Conservation (phyloP, 2,113 vertebrate genomes). For the Erythrocercus mccallii region DNA sequence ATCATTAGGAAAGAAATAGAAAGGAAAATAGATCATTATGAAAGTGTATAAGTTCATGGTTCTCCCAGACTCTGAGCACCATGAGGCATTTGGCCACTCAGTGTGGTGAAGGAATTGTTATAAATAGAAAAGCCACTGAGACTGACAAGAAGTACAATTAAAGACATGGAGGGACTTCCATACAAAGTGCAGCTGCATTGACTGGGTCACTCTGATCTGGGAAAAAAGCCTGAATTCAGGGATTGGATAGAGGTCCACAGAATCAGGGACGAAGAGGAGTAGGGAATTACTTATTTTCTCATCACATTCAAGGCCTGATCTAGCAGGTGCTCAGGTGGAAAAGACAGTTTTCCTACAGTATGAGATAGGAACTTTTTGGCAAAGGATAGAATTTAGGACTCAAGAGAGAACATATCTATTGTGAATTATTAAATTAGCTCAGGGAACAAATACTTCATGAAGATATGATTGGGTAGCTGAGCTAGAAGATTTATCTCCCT, state of each 20-base stretch:
- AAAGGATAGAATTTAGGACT: not conserved
- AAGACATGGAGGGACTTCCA: not conserved
- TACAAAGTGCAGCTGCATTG: not conserved
- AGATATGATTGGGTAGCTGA: not conserved
- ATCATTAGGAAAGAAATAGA: slow-evolving; percentile 7
- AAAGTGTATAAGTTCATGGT: not conserved
- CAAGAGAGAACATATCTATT: not conserved
- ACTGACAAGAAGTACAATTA: not conserved
- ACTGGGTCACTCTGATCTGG: not conserved
- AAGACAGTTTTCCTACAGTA: not conserved
- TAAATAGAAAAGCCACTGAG: not conserved
- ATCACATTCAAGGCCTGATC: not conserved
- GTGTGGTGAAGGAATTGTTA: not conserved
- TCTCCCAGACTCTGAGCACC: not conserved
- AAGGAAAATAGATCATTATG: slow-evolving; percentile 1
- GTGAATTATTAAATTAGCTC: not conserved
- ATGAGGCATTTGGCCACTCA: not conserved
- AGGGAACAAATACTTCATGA: not conserved
- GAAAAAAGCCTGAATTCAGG: accelerated
- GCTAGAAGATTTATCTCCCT: not conserved
- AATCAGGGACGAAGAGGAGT: not conserved
- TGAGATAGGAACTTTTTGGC: not conserved
- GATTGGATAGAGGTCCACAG: not conserved
- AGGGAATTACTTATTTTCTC: not conserved
- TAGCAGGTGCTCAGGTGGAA: not conserved